Percentiles rank a stretch among this genome's conserved stretches.
phyloP scores from a whole-genome alignment of 2,113 vertebrate genomes.

The Macaca nemestrina region DNA sequence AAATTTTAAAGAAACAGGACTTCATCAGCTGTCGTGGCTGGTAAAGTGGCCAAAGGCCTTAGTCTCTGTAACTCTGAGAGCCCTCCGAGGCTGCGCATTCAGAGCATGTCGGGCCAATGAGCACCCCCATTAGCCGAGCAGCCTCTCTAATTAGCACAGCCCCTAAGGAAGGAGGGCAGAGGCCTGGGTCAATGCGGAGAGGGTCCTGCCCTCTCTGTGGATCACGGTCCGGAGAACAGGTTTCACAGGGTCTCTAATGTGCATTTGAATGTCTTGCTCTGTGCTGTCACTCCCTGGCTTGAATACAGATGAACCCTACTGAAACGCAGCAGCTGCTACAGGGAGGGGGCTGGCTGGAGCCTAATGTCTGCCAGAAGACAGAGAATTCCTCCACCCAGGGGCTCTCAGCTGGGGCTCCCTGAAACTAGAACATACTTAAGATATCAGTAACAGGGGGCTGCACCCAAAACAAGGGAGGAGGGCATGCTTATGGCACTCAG shows the following conservation, averaged over 20 bases:
- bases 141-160: conserved; percentile 65
- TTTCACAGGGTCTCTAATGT: neutral
- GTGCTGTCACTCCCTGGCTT: neutral
- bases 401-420: neutral
- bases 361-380: neutral
- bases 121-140: conserved; percentile 18
- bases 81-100: neutral
- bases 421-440: neutral
- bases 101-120: conserved; percentile 37
- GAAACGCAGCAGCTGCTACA: neutral
- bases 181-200: neutral
- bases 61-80: neutral
- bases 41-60: neutral
- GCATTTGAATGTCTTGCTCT: conserved; percentile 29
- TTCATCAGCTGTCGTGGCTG: rapidly evolving
- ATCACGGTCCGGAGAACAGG: neutral
- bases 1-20: neutral
- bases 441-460: neutral
- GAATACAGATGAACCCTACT: conserved; percentile 56
- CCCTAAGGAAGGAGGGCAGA: neutral
- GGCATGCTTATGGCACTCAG: neutral
- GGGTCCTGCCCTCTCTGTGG: conserved; percentile 1
- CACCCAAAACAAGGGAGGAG: no score
- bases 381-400: neutral
- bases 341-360: neutral